Percentiles rank a stretch among this genome's conserved stretches.
Evolutionary conservation across 2,113 vertebrate species (phyloP).

Genomic region (Eira barbara): DNA sequence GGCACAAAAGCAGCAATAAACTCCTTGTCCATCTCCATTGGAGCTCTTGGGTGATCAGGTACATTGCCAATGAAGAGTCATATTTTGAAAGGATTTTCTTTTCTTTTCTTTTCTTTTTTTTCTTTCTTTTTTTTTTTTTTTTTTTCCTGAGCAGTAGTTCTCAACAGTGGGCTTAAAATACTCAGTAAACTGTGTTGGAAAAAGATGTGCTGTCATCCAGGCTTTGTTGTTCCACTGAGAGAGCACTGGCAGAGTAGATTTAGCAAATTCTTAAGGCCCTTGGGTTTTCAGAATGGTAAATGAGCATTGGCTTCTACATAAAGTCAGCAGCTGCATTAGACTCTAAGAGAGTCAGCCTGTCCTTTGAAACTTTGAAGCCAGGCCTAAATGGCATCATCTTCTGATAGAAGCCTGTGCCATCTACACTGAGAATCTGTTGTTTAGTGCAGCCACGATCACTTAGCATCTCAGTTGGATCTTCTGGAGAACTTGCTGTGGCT

Average conservation of each 20-base stretch:
- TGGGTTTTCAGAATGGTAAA: background rate
- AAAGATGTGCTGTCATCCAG: background rate
- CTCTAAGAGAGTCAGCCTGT: background rate
- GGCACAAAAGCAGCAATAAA: background rate
- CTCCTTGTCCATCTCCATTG: background rate
- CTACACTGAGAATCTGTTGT: background rate
- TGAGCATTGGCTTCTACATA: background rate
- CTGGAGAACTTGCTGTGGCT: background rate
- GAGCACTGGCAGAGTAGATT: background rate
- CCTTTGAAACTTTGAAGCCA: background rate
- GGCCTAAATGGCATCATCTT: background rate
- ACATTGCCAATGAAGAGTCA: background rate
- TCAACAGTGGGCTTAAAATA: background rate
- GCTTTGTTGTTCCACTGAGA: background rate
- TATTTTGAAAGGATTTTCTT: background rate
- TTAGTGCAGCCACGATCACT: background rate
- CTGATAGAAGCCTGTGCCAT: background rate
- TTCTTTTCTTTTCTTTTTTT: background rate
- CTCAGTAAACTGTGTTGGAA: background rate
- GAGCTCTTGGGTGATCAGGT: background rate
- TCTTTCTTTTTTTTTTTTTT: background rate
- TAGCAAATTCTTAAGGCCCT: background rate
- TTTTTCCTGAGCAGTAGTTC: background rate
- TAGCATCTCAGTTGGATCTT: background rate
- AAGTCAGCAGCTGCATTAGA: background rate